phyloP scores from a whole-genome alignment of 2,113 vertebrate species.

The Hymenochirus boettgeri region DNA sequence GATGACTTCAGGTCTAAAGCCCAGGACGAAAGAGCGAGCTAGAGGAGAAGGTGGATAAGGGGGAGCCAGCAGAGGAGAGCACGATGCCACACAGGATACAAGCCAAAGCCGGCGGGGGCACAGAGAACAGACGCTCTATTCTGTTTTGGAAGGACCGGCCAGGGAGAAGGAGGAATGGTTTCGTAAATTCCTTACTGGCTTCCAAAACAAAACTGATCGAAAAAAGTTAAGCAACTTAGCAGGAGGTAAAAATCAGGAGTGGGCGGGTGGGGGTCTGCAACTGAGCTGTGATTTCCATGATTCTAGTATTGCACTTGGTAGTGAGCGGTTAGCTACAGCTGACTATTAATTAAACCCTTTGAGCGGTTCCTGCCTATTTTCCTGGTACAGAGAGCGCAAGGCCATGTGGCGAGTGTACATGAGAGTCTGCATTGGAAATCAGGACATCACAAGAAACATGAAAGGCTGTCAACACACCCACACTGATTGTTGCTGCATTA shows the following conservation, averaged over 20 bases:
- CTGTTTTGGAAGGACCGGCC: constrained; percentile 93
- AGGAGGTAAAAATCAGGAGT: constrained; percentile 77
- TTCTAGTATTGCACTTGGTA: too few species aligned
- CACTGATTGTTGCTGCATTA: too few species aligned
- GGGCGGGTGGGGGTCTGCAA: too few species aligned
- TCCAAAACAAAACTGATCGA: constrained; percentile 72
- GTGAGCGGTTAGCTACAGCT: too few species aligned
- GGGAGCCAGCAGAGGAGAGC: constrained; percentile 68
- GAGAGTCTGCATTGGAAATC: too few species aligned
- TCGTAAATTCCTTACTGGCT: constrained; percentile 79
- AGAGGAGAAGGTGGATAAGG: constrained; percentile 72
- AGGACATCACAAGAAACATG: too few species aligned
- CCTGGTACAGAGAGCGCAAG: too few species aligned
- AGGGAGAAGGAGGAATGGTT: constrained; percentile 98
- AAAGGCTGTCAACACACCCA: too few species aligned
- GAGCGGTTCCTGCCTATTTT: too few species aligned
- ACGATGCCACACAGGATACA: constrained; percentile 60
- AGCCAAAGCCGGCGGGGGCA: constrained; percentile 44
- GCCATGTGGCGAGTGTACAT: too few species aligned
- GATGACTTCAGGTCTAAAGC: constrained; percentile 95
- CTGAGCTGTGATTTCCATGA: too few species aligned
- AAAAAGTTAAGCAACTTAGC: constrained; percentile 63
- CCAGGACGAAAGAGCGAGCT: constrained; percentile 67
- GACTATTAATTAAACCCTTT: too few species aligned
- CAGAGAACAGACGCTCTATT: constrained; percentile 81